These are phyloP conservation scores for Phrynocephalus vlangalii DNA, from an alignment of 2,797 vertebrate species.

Conservation along the genomic window DNA sequence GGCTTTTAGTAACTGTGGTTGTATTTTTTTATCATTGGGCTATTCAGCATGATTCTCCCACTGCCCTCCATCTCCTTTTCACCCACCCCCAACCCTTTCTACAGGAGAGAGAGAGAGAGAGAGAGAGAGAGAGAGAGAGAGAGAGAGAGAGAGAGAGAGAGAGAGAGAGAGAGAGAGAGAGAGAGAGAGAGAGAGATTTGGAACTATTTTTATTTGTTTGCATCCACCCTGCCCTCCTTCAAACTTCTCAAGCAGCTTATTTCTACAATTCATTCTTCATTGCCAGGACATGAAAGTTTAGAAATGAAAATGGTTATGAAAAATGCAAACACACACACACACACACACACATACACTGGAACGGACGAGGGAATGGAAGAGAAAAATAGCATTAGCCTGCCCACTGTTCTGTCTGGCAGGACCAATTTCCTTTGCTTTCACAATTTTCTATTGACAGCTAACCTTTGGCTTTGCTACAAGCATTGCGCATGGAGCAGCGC, in stretches of 20 bases:
- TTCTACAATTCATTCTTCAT: constrained; percentile 44
- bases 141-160: constrained; percentile 19
- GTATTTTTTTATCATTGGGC: constrained; percentile 70
- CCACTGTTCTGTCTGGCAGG: not conserved
- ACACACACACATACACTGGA: rapidly evolving
- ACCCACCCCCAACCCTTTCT: constrained; percentile 17
- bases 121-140: constrained; percentile 49
- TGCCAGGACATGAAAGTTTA: constrained; percentile 9
- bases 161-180: constrained; percentile 30
- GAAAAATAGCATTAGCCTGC: constrained; percentile 12
- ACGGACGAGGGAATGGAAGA: not conserved
- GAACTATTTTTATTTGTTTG: constrained; percentile 49
- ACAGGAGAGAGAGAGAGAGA: constrained; percentile 28
- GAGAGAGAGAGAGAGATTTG: constrained; percentile 58
- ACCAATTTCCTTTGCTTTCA: constrained; percentile 36
- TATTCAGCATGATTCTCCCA: constrained; percentile 55
- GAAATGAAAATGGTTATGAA: constrained; percentile 37
- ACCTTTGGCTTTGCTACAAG: constrained; percentile 33
- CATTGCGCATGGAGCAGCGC: not conserved
- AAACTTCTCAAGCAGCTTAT: constrained; percentile 35
- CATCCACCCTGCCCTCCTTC: constrained; percentile 31
- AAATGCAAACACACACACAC: rapidly evolving
- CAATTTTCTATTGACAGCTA: constrained; percentile 44
- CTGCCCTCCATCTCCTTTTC: constrained; percentile 28
- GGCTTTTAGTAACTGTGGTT: constrained; percentile 76